Base-by-base conservation (phyloP, 2,888 invertebrate genomes). In the Thera obeliscata region DNA sequence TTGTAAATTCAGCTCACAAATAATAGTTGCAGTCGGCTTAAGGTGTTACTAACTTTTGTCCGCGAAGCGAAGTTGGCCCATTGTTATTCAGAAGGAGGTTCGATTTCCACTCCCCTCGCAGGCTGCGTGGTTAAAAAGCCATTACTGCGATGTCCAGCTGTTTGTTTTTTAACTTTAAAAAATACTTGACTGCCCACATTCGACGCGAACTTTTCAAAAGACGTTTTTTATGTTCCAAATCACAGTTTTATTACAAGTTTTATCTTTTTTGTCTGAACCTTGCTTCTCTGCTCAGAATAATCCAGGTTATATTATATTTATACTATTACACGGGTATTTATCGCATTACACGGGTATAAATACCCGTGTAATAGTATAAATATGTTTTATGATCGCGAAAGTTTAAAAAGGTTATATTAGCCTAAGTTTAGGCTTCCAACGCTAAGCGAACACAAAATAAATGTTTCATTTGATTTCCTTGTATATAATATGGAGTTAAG, bases 131-230 rank as follows among this genome's bases (percentile, higher is more conserved):
- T 79, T 77, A 79, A 77, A 80, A 80, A 75, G 75, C 64, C 75
- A 78, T 81, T 79, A 77, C 71, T 60, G 43, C 64, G 64, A 67
- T 69, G 70, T 67, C 72, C 78, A 74, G 75, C 74, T 74, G 78
- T 69, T 71, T 62, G 66, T 63, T 65, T 70, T 72, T 70, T 72
- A 61, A 74, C 71, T 70, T 67, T 68, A 55, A 62, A 64, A 38
- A 70, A 68, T 66, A 71, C 56, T 69, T 55, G 52, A 38, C 54
- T 56, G 50, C 54, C 64, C 58, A 56, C 66, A 61, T 56, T 33
- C 69, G 56, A 58, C 35, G 11, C 63, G 64, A 58, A 64, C 50
- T 67, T 68, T 73, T 66, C 64, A 73, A 67, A 57, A 61, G 11
- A 61, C 69, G 67, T 73, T 67, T 67, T 48, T 54, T 52, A 61